Conservation (phyloP, 2,797 vertebrate species). For the Centropyge bicolor region DNA sequence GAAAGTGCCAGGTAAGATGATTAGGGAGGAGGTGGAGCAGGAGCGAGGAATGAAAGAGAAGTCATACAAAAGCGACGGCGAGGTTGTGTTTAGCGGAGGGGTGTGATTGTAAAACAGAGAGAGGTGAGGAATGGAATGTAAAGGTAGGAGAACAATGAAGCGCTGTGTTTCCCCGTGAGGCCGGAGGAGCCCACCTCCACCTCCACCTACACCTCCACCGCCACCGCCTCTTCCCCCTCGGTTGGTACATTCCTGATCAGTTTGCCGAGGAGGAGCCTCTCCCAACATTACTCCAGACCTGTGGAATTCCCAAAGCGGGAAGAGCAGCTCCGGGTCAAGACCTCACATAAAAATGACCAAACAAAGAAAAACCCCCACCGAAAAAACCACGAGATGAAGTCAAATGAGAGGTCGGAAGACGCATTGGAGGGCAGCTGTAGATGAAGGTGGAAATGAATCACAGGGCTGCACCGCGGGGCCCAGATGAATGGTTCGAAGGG, state of each 20-base stretch:
- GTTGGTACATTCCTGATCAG: constrained; percentile 84
- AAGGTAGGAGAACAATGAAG: constrained; percentile 87
- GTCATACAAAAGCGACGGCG: constrained; percentile 34
- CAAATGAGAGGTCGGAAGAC: constrained; percentile 68
- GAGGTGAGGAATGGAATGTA: constrained; percentile 84
- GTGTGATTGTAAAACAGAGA: constrained; percentile 72
- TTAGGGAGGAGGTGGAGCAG: constrained; percentile 48
- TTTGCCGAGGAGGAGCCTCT: constrained; percentile 82
- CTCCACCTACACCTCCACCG: constrained; percentile 36
- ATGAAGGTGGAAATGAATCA: constrained; percentile 77
- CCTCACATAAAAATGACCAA: constrained; percentile 74
- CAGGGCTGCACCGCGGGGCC: constrained; percentile 40
- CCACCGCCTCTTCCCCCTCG: constrained; percentile 43
- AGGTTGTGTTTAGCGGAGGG: constrained; percentile 68
- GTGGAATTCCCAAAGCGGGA: constrained; percentile 81
- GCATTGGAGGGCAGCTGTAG: constrained; percentile 57
- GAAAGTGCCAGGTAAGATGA: constrained; percentile 66
- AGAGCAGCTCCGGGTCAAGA: constrained; percentile 77
- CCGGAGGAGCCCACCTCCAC: constrained; percentile 69
- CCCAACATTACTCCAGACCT: constrained; percentile 82
- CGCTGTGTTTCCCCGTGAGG: constrained; percentile 75
- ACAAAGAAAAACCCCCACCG: constrained; percentile 46
- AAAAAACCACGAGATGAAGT: constrained; percentile 65
- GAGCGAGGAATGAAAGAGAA: constrained; percentile 56
- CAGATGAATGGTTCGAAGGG: constrained; percentile 60